Evolutionary conservation across 1,140 invertebrate species (phyloP).

Genomic region (Pogonomyrmex californicus): DNA sequence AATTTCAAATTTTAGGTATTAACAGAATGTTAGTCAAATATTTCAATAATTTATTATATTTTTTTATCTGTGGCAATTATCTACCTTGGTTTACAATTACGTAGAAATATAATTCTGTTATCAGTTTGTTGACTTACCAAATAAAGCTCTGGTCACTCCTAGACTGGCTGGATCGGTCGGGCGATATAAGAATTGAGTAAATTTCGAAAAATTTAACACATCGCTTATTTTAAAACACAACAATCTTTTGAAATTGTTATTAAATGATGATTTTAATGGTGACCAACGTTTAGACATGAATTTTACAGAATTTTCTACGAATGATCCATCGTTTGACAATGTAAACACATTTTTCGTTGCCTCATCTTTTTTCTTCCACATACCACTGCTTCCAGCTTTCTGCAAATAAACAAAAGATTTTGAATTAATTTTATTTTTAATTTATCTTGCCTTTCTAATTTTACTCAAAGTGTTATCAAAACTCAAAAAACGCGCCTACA

Average conservation of each 20-base stretch:
- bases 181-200: constrained; percentile 89
- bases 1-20: background rate
- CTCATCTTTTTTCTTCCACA: constrained; percentile 47
- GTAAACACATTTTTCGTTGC: background rate
- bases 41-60: background rate
- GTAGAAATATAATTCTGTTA: background rate
- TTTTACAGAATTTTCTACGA: background rate
- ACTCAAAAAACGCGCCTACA: background rate
- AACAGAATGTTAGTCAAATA: background rate
- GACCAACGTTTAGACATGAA: background rate
- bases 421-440: constrained; percentile 9
- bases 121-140: constrained; percentile 88
- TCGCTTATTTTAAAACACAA: constrained; percentile 76
- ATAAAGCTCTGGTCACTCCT: constrained; percentile 92
- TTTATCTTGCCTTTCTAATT: background rate
- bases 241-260: constrained; percentile 63
- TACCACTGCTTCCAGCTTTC: constrained; percentile 40
- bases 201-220: constrained; percentile 76
- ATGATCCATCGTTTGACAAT: background rate
- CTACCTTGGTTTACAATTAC: background rate
- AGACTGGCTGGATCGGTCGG: constrained; percentile 92
- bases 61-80: background rate
- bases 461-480: background rate
- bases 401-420: background rate
- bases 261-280: constrained; percentile 5